Conservation (phyloP, 2,113 vertebrate genomes). For the Cheirogaleus medius region DNA sequence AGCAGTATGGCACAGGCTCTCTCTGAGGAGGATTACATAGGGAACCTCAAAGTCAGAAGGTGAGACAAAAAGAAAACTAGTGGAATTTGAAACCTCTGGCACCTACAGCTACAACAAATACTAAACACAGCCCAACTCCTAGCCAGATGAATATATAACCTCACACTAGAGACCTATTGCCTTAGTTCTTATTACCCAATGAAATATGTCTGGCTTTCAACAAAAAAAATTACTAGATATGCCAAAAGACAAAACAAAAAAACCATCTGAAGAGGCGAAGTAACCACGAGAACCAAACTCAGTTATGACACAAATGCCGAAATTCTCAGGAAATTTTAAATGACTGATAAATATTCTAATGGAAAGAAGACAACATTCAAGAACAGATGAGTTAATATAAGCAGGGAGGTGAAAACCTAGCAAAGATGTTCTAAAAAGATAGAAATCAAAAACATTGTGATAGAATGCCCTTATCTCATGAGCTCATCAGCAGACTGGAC, state of each 20-base stretch:
- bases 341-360: neutral
- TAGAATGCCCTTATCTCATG: neutral
- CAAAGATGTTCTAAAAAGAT: neutral
- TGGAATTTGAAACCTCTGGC: neutral
- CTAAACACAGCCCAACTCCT: neutral
- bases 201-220: neutral
- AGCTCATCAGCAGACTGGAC: neutral
- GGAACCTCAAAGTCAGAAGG: neutral
- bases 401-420: neutral
- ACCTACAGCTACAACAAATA: neutral
- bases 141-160: neutral
- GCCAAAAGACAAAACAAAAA: neutral
- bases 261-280: neutral
- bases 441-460: neutral
- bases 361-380: neutral
- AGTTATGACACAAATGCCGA: neutral
- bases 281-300: neutral
- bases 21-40: neutral
- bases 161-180: neutral
- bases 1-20: neutral
- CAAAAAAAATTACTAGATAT: neutral
- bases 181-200: neutral
- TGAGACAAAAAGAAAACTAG: neutral
- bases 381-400: neutral
- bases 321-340: neutral